Evolutionary conservation across 2,888 invertebrate genomes (phyloP), one percentile per base, ranked within the genome.

Genomic region (Baccha elongata): DNA sequence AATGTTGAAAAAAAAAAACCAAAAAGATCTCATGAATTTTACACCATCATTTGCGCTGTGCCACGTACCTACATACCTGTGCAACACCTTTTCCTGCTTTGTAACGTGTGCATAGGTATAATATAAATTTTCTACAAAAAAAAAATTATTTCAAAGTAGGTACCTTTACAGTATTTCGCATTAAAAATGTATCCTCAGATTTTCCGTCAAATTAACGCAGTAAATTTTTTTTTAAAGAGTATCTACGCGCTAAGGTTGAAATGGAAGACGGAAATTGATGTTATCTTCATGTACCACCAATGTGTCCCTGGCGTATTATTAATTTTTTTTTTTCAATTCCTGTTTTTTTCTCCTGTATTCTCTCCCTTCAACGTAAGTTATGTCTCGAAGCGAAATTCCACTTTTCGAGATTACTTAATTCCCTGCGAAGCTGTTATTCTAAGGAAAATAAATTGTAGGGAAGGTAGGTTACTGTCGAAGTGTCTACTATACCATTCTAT

Each of bases 141-240:
- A 50, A 52, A 44, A 46, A 13, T 52, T 60, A 67, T 48, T 50
- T 50, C 32, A 1, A 35, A 21, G 44, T 15, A 46, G 21, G 29
- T 32, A 32, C 17, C 23, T 48, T 48, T 46, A 23, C 32, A 58
- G 32, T 15, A 32, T 35, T 58, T 52, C 29, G n/a, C 53, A 76
- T 76, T 69, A 76, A 69, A 53, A 62, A 69, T 76, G 48, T 50
- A 71, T 58, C 26, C 23, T 55, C 37, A 23, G 48, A 60, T 69
- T 48, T 69, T 76, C 48, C 69, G 37, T 46, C 53, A 76, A 69
- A 76, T 69, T 76, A 55, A 55, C 53, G 53, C 21, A 37, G 53
- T 37, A 55, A 19, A 21, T 19, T 53, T 26, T 17, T 53, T 29
- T 35, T 21, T 5, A 13, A 13, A 21, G 13, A 19, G 32, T 35